Base-by-base conservation (phyloP, 2,113 vertebrate genomes). In the Tragelaphus strepsiceros region DNA sequence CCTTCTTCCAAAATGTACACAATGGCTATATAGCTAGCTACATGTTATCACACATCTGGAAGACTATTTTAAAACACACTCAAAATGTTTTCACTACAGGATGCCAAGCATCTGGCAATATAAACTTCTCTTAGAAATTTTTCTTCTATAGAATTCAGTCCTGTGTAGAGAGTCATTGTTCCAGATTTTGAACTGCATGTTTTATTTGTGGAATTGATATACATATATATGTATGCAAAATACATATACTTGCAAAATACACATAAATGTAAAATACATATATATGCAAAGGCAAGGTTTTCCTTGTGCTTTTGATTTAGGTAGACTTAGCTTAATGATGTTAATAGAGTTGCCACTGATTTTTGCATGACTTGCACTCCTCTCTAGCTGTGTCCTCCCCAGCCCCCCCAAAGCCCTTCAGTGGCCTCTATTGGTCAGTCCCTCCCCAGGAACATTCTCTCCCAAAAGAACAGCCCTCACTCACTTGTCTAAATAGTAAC, bases 401-500 rank as follows among this genome's bases (percentile, higher is more conserved):
- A 26, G 32, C 22, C 4, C 49, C 62, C 32, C 6, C n/a, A 90
- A 88, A 93, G 49, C 62, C 35, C 67, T 91, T 59, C 74, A 43
- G 62, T 62, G 85, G 92, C 49, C 64, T 93, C 53, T 71, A 5
- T 2, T 35, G 90, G 87, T 56, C 90, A 84, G 21, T 67, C 28
- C 81, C 35, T 95, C 88, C n/a, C 43, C 39, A 87, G 74, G 59
- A 97, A 95, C 51, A 71, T 64, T 90, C 39, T 95, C 77, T 95
- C 88, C 67, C 77, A 62, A 95, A 94, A 0, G 32, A 85, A 92
- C 49, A 93, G 82, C 56, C 83, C 30, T 91, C 54, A 53, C n/a
- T 90, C 61, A 51, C 94, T 98, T 71, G 88, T 97, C 81, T 95
- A 96, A 98, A 98, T 88, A 97, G 81, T 77, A 96, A 88, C 88